A percentile compares a stretch with the other conserved stretches of the same genome.
These are phyloP conservation scores for Hiodon tergisus DNA, from an alignment of 2,113 vertebrate species.

Conservation along the genomic window DNA sequence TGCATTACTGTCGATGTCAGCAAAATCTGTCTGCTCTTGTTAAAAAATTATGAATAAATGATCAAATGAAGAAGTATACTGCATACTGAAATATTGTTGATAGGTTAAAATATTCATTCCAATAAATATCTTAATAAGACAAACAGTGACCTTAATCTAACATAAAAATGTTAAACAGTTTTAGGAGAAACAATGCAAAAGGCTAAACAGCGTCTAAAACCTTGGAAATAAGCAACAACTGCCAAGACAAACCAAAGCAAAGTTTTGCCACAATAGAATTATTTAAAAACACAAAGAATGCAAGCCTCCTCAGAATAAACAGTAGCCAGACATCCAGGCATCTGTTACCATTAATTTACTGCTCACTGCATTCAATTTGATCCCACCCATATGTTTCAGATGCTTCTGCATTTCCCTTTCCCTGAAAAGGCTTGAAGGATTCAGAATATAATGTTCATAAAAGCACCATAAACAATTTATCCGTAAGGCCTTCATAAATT, in stretches of 20 bases:
- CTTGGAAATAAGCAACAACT: slow-evolving; percentile 30
- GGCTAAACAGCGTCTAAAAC: slow-evolving; percentile 34
- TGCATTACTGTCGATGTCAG: background rate
- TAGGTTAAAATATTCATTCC: slow-evolving; percentile 12
- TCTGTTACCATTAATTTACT: slow-evolving; percentile 55
- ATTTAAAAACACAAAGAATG: slow-evolving; percentile 57
- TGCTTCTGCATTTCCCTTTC: slow-evolving; percentile 65
- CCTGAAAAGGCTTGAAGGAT: slow-evolving; percentile 42
- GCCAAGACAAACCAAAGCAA: slow-evolving; percentile 38
- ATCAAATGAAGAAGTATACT: background rate
- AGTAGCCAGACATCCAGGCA: slow-evolving; percentile 58
- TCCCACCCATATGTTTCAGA: slow-evolving; percentile 47
- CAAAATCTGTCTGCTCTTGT: slow-evolving; percentile 3
- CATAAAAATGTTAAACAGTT: slow-evolving; percentile 33
- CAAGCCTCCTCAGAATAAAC: slow-evolving; percentile 49
- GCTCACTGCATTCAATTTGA: slow-evolving; percentile 47
- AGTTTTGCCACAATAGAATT: slow-evolving; percentile 44
- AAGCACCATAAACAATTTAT: slow-evolving; percentile 64
- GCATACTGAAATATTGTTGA: slow-evolving; percentile 15
- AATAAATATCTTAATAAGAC: slow-evolving; percentile 12
- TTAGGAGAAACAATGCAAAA: slow-evolving; percentile 32
- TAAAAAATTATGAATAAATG: background rate
- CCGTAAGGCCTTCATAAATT: slow-evolving; percentile 50
- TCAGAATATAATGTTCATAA: slow-evolving; percentile 43
- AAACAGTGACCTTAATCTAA: slow-evolving; percentile 25